A percentile compares a stretch with the other conserved stretches of the same genome.
Evolutionary conservation across 1,140 invertebrate genomes (phyloP).

Genomic region (Aphis craccivora): DNA sequence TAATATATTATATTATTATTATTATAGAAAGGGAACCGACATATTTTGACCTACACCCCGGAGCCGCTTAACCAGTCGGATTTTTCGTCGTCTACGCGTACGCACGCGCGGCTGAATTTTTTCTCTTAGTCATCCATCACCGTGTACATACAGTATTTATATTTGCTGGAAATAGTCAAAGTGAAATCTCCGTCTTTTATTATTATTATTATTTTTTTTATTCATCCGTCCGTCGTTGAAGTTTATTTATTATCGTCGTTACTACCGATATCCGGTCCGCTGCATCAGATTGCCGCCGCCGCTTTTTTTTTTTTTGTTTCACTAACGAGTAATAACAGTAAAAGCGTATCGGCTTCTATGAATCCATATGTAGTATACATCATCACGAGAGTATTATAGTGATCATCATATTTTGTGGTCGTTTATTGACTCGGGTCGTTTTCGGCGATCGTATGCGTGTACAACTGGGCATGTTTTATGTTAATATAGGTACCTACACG

Average conservation of each 20-base stretch:
- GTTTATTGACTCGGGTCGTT: background rate
- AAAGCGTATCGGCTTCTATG: background rate
- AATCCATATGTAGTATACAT: background rate
- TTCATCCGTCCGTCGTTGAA: background rate
- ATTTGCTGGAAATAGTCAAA: conserved; percentile 33
- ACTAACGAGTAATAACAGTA: background rate
- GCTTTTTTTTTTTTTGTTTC: background rate
- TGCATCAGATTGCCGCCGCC: background rate
- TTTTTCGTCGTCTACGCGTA: background rate
- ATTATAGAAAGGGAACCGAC: conserved; percentile 57
- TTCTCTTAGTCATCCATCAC: background rate
- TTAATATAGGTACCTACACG: background rate
- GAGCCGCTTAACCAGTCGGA: conserved; percentile 37
- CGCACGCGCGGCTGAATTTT: background rate
- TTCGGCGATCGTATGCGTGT: too few species aligned
- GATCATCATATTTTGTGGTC: background rate
- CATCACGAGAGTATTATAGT: background rate
- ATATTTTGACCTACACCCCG: conserved; percentile 48
- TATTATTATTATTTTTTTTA: background rate
- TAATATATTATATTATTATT: conserved; percentile 52
- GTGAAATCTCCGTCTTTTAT: background rate
- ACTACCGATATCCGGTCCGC: background rate
- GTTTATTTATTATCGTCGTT: background rate
- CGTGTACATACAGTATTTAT: background rate
- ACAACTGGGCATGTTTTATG: background rate